phyloP scores from a whole-genome alignment of 2,797 vertebrate genomes.

The Lithobates pipiens region DNA sequence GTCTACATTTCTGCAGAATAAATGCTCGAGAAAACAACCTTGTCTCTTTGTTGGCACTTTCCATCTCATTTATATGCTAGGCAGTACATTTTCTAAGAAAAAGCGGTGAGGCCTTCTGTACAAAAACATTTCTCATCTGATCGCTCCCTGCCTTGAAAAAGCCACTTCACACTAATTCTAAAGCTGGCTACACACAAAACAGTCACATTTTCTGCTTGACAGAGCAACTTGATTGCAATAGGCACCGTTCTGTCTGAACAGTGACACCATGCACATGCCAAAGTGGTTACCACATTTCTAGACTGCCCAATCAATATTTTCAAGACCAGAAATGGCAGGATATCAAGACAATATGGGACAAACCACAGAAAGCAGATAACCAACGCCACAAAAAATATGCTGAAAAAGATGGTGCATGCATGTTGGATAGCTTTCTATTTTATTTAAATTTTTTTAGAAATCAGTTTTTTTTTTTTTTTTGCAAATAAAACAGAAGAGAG shows the following conservation, averaged over 20 bases:
- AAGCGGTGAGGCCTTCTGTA: neutral
- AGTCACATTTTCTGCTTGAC: neutral
- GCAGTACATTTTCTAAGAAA: conserved; percentile 6
- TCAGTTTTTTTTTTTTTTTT: too few species aligned
- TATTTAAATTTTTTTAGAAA: too few species aligned
- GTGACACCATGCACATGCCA: neutral
- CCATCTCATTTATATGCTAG: conserved; percentile 33
- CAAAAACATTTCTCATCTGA: conserved; percentile 18
- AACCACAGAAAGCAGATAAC: too few species aligned
- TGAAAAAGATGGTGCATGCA: too few species aligned
- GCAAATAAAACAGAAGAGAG: too few species aligned
- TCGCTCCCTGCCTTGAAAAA: neutral
- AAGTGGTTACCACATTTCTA: neutral
- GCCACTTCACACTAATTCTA: neutral
- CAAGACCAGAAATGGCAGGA: too few species aligned
- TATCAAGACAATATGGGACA: too few species aligned
- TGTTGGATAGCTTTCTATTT: too few species aligned
- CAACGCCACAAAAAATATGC: too few species aligned
- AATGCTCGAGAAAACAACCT: neutral
- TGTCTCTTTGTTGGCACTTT: neutral
- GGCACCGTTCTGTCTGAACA: neutral
- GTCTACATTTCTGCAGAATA: neutral
- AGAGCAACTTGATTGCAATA: neutral
- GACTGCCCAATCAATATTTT: neutral
- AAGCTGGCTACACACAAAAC: neutral